phyloP scores from a whole-genome alignment of 2,113 vertebrate species.

The Syngnathus typhle region DNA sequence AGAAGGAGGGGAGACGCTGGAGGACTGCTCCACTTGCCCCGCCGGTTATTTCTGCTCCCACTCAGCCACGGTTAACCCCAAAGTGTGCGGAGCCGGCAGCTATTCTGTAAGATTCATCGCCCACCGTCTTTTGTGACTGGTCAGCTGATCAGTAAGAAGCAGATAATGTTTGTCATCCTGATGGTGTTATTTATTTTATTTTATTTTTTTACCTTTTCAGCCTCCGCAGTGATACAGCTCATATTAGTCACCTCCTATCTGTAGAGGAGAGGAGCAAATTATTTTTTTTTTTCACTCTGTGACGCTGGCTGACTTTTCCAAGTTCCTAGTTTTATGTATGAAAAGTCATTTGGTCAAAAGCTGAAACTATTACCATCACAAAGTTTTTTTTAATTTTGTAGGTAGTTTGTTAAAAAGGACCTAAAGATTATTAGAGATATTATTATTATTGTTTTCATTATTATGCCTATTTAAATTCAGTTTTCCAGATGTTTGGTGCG shows the following conservation, averaged over 20 bases:
- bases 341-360: not conserved
- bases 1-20: constrained; percentile 61
- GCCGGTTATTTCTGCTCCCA: constrained; percentile 79
- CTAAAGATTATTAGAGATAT: no score
- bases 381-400: not conserved
- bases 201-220: constrained; percentile 47
- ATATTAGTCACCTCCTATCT: constrained; percentile 42
- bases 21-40: constrained; percentile 76
- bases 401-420: not conserved
- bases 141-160: constrained; percentile 22
- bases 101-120: constrained; percentile 79
- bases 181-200: constrained; percentile 4
- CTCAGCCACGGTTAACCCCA: constrained; percentile 73
- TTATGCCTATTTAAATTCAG: no score
- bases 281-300: constrained; percentile 11
- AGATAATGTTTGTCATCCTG: constrained; percentile 21
- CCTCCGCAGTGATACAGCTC: constrained; percentile 37
- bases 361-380: not conserved
- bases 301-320: not conserved
- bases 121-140: constrained; percentile 33
- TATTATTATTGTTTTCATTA: no score
- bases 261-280: constrained; percentile 16
- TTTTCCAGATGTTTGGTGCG: no score
- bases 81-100: constrained; percentile 75
- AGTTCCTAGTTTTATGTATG: not conserved